Conservation (phyloP, 35 echinoderm and acorn worm genomes). For the Ptychodera flava region DNA sequence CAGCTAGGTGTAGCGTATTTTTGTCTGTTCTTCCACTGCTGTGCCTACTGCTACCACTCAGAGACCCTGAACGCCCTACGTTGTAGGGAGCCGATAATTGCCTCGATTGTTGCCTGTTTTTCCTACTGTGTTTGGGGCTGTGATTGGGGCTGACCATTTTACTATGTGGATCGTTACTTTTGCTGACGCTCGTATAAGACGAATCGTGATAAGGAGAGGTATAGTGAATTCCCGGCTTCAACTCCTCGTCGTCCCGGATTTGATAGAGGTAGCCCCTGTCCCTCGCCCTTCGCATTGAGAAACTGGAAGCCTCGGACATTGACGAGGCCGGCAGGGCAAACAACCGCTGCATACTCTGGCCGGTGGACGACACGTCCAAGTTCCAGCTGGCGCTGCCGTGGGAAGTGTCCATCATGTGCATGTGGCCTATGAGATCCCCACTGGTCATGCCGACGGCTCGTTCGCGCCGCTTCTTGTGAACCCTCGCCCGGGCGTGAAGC, state of each 20-base stretch:
- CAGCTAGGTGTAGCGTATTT: constrained; percentile 67
- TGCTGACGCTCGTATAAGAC: not conserved
- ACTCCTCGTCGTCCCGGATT: not conserved
- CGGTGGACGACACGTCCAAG: not conserved
- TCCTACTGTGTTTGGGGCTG: not conserved
- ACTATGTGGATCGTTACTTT: not conserved
- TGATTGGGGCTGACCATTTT: not conserved
- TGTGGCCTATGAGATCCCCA: not conserved
- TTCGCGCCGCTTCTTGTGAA: not conserved
- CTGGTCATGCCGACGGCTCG: not conserved
- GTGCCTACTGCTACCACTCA: constrained; percentile 19
- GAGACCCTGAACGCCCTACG: not conserved
- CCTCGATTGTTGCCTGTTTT: not conserved
- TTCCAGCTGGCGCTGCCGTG: not conserved
- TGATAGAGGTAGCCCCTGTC: not conserved
- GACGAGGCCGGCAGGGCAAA: not conserved
- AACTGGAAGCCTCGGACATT: not conserved
- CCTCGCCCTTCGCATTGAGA: not conserved
- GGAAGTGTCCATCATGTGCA: not conserved
- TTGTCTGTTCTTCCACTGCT: constrained; percentile 51
- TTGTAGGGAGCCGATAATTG: not conserved
- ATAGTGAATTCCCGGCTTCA: not conserved
- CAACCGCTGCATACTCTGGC: not conserved
- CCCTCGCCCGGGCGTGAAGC: not conserved
- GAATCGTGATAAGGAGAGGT: not conserved